Evolutionary conservation across 2,797 vertebrate species (phyloP), one percentile per base, ranked within the genome.

Genomic region (Coregonus suidteri): DNA sequence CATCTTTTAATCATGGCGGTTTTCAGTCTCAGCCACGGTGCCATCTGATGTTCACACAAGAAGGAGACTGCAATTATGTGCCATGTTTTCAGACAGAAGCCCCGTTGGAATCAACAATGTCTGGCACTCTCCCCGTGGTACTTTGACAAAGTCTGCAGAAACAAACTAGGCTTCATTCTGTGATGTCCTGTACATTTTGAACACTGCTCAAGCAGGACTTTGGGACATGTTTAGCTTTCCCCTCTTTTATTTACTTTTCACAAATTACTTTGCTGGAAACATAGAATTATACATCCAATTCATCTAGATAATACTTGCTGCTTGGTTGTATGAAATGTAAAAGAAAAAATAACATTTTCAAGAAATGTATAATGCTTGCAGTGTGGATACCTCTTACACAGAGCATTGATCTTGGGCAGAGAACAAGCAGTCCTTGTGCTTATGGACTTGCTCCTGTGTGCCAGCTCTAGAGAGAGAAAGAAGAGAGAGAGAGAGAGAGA

Each of bases 1-100:
- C 81, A 81, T 86, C 86, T 86, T 88, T 88, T 88, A 88, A 88
- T 88, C 87, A 88, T 79, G 71, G 54, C 71, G 37, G 70, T 64
- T 77, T 73, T 77, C 79, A 70, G 68, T 74, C 76, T 73, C 75
- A 71, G 78, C 71, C 75, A 74, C 74, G 52, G 78, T 81, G 77
- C 80, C 80, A 78, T 81, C 77, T 76, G 35, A 53, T 77, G 76
- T 77, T 77, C 81, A 78, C 84, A 74, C 81, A 73, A 82, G 79
- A 73, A 72, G 71, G 80, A 76, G 72, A 77, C 81, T 77, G 82
- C 79, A 80, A 81, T 85, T 83, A 86, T 73, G 34, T 77, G 15
- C 69, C 56, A 65, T 62, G 69, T 59, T 81, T 80, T 79, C 65
- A 75, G 68, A 66, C 25, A 53, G 68, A 66, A 25, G 66, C 74